Conservation (phyloP, 1,140 invertebrate genomes). For the Papilio machaon region DNA sequence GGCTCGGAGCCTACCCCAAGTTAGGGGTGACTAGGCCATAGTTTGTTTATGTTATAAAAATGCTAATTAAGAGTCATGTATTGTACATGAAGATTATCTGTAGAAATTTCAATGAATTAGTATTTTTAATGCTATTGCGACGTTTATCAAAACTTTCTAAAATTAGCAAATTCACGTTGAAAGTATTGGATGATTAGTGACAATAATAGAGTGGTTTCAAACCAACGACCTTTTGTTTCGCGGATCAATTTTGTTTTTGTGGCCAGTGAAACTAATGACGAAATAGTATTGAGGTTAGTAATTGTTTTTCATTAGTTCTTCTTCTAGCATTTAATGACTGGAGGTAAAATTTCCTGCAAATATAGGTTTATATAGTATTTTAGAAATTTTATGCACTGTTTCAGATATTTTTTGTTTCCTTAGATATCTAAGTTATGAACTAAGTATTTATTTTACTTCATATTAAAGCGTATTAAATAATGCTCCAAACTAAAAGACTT, state of each 20-base stretch:
- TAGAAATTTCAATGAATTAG: neutral
- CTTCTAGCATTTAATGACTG: neutral
- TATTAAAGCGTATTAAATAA: neutral
- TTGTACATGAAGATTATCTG: too few species aligned
- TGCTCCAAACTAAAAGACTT: neutral
- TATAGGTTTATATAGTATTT: too few species aligned
- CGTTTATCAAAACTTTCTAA: conserved; percentile 5
- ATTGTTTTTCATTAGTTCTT: neutral
- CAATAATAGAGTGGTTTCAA: conserved; percentile 3
- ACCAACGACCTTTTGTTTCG: conserved; percentile 9
- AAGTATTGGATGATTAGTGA: conserved; percentile 4
- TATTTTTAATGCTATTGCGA: neutral
- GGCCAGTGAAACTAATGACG: conserved; percentile 21
- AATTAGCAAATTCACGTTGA: neutral
- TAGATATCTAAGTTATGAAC: too few species aligned
- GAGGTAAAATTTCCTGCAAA: neutral
- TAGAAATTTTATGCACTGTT: neutral
- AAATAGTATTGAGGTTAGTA: neutral
- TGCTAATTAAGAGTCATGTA: too few species aligned
- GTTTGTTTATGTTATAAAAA: too few species aligned
- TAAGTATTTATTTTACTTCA: neutral
- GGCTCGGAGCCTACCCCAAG: too few species aligned
- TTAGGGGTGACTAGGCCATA: too few species aligned
- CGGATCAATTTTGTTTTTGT: conserved; percentile 14
- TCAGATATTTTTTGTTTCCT: neutral